Evolutionary conservation across 2,113 vertebrate genomes (phyloP).

Genomic region (Plestiodon gilberti): DNA sequence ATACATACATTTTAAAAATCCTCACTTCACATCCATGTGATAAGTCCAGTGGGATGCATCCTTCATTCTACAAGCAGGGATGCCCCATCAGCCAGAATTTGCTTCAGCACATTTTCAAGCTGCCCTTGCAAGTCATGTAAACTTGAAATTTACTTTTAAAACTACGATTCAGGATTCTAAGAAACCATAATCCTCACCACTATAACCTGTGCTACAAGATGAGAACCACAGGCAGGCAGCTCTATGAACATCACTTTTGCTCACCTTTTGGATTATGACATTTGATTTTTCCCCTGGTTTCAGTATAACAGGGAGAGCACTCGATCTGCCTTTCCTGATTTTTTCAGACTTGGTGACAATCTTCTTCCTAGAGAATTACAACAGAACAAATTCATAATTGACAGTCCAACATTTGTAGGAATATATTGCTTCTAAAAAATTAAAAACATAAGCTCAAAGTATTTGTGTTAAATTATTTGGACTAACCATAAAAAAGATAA

Average conservation of each 20-base stretch:
- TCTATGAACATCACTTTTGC: background rate
- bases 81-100: background rate
- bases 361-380: constrained; percentile 29
- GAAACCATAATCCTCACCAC: background rate
- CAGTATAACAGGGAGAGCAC: constrained; percentile 19
- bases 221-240: background rate
- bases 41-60: no score
- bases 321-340: constrained; percentile 25
- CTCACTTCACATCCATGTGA: no score
- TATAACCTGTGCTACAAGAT: background rate
- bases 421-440: background rate
- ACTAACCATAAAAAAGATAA: background rate
- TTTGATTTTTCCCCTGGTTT: constrained; percentile 48
- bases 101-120: background rate
- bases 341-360: constrained; percentile 58
- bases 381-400: constrained; percentile 14
- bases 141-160: background rate
- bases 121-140: background rate
- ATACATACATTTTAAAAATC: no score
- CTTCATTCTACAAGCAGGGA: background rate
- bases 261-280: constrained; percentile 47
- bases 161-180: background rate
- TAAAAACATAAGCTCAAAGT: background rate
- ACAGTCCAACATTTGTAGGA: background rate
- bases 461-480: background rate